These are phyloP conservation scores for Chinchilla lanigera DNA, from an alignment of 2,113 vertebrate genomes.

Conservation along the genomic window DNA sequence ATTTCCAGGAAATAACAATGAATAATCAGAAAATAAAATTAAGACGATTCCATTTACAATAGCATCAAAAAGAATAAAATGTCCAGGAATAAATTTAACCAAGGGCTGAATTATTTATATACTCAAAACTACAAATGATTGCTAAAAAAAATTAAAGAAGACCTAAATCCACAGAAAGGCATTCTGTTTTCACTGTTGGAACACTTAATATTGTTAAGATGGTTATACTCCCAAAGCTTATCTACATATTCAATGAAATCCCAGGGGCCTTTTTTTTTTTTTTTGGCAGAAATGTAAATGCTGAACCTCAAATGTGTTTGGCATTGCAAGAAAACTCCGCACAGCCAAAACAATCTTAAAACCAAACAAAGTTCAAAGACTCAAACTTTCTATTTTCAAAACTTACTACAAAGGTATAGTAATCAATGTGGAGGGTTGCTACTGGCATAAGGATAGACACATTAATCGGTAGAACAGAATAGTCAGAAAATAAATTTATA, in stretches of 20 bases:
- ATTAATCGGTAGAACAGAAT: background rate
- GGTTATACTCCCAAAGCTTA: background rate
- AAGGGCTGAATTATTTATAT: background rate
- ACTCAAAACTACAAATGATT: background rate
- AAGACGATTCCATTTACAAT: background rate
- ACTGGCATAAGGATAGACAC: background rate
- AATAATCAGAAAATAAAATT: background rate
- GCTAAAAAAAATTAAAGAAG: slow-evolving; percentile 9
- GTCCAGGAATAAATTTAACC: background rate
- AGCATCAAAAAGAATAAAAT: background rate
- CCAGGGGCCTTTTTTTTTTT: background rate
- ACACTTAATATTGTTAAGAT: background rate
- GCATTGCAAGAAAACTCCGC: background rate
- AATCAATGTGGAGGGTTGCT: background rate
- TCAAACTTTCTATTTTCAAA: background rate
- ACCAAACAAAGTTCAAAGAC: background rate
- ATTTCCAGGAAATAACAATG: background rate
- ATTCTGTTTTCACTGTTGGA: background rate
- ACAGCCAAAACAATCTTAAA: background rate
- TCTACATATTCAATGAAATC: background rate
- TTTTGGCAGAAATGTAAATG: background rate
- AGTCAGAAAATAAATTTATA: background rate
- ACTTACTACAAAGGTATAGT: background rate
- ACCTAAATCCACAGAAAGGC: background rate
- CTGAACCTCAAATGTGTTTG: background rate